These are phyloP conservation scores for Actias luna DNA, from an alignment of 2,888 invertebrate species.

Conservation along the genomic window DNA sequence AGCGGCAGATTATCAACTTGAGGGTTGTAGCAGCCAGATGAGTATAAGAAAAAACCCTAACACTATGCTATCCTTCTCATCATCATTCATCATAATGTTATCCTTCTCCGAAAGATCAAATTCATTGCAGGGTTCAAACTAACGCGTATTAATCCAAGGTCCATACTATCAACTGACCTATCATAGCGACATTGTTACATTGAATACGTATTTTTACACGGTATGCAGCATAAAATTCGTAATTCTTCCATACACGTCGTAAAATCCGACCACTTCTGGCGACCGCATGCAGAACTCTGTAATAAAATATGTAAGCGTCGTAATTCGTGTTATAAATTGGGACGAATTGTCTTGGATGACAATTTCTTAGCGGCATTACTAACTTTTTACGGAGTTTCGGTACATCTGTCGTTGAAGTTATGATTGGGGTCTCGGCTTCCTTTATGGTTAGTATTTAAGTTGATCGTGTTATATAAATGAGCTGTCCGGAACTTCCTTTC, in stretches of 20 bases:
- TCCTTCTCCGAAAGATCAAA: no score
- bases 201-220: not conserved
- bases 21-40: no score
- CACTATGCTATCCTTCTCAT: no score
- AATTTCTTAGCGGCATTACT: slow-evolving; percentile 22
- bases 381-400: slow-evolving; percentile 45
- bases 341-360: slow-evolving; percentile 33
- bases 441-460: slow-evolving; percentile 16
- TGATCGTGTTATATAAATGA: slow-evolving; percentile 10
- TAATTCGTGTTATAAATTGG: slow-evolving; percentile 42
- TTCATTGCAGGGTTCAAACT: no score
- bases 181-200: no score
- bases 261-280: slow-evolving; percentile 30
- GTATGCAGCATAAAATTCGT: slow-evolving; percentile 9
- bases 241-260: slow-evolving; percentile 18
- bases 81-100: no score
- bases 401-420: slow-evolving; percentile 38
- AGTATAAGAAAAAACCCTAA: no score
- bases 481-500: slow-evolving; percentile 3
- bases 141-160: no score
- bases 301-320: slow-evolving; percentile 39
- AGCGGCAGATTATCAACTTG: no score
- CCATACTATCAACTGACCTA: no score
- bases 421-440: slow-evolving; percentile 31
- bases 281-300: slow-evolving; percentile 35